Base-by-base conservation (phyloP, 1,140 invertebrate species). In the Ostrea edulis region DNA sequence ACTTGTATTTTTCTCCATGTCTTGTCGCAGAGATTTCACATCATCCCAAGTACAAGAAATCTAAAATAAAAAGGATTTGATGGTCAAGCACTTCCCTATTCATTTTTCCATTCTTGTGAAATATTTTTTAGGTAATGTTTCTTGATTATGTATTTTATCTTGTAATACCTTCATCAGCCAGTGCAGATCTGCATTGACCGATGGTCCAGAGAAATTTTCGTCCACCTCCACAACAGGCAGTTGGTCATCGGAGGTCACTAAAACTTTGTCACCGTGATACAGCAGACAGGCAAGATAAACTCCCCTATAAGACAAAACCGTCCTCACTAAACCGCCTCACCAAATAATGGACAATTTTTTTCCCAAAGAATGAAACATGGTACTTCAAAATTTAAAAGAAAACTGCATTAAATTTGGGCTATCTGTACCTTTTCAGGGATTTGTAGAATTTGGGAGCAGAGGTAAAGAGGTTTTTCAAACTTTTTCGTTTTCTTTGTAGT, bases 161-260 rank as follows among this genome's bases (percentile, higher is more conserved):
- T 91, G 2, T 44, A 2, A 44, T 95, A 99, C 97, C 96, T 99
- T 99, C 97, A 99, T 98, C 2, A 99, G 95, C 98, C 98, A 99
- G 95, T 99, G 97, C 94, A 98, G 98, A 95, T 99, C 98, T 88
- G 97, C 97, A 93, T 98, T 97, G 52, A 99, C 97, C 89, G 92
- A 92, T 17, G 97, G 97, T 89, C 97, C 97, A 35, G 98, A 97
- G 94, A 98, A 99, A 22, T 97, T 98, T 95, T 99, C 98, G 94
- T 99, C 98, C 20, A 99, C 97, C 95, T 99, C 98, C 90, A 99
- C 97, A 53, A 99, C 98, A 5, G 99, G 99, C 65, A 99, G 95
- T 94, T 98, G 98, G 91, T 99, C 98, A 95, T 99, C 98, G 93
- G 98, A 98, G 4, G 98, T 99, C 12, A 99, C 97, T 85, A 99